Base-by-base conservation (phyloP, 2,888 invertebrate species). In the Lissonota sp. region DNA sequence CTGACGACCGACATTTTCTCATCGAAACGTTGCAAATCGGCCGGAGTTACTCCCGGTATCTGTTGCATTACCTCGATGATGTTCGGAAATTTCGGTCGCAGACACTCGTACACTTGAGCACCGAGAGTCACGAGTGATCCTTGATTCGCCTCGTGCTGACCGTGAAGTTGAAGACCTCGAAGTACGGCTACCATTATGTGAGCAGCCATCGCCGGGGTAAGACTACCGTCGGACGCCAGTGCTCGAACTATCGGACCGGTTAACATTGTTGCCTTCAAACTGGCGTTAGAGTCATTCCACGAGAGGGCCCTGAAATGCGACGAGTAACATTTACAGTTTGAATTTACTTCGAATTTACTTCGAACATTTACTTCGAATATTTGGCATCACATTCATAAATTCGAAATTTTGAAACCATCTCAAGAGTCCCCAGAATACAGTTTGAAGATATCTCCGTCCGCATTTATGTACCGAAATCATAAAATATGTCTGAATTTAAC, bases 131-230 rank as follows among this genome's bases (percentile, higher is more conserved):
- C 94, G 58, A 98, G 93, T 0, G 95, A 95, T 10, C 97, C 96
- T 91, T 97, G 97, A 93, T 97, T 97, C 8, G 96, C 95, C 88
- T 98, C 98, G 91, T 98, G 98, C 90, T 98, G 97, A 0, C 98
- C 98, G 90, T 98, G 97, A 81, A 96, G 93, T 84, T 97, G 96
- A 82, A 98, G 94, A 63, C 97, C 98, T 85, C 95, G 95, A 79
- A 97, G 93, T 84, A 97, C 95, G 1, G 96, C 95, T 0, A 95
- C 95, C 92, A 98, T 95, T 62, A 97, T 95, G 86, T 96, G 95
- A 0, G 94, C 94, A 0, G 96, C 96, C 92, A 96, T 95, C 83
- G 94, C 95, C 83, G 94, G 94, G 85, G 94, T 95, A 85, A 96
- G 92, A 87, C 94, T 94, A 87, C 94, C 94, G 87, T 95, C 95